These are phyloP conservation scores for Megathymus violae DNA, from an alignment of 1,140 invertebrate species.

Conservation along the genomic window DNA sequence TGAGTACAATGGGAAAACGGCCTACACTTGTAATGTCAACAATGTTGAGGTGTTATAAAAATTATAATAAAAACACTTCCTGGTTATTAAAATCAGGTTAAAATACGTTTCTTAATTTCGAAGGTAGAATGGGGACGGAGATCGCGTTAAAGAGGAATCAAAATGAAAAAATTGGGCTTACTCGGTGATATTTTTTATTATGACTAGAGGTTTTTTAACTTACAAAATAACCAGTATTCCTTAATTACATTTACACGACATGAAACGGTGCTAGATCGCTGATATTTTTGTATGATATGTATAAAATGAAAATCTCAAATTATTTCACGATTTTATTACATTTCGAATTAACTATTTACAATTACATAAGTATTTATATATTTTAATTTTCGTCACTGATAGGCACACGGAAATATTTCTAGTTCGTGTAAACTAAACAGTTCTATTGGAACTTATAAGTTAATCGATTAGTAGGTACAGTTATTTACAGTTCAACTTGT, in stretches of 20 bases:
- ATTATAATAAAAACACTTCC: too few relatives aligned
- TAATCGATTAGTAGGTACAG: constrained; percentile 54
- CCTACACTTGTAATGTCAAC: too few relatives aligned
- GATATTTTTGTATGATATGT: constrained; percentile 78
- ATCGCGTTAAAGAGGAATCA: not conserved
- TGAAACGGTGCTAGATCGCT: constrained; percentile 52
- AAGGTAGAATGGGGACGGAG: too few relatives aligned
- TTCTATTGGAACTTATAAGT: constrained; percentile 40
- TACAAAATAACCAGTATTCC: constrained; percentile 77
- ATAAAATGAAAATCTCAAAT: constrained; percentile 79
- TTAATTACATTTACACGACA: constrained; percentile 71
- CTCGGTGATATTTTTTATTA: constrained; percentile 80
- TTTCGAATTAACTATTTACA: constrained; percentile 65
- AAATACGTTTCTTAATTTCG: too few relatives aligned
- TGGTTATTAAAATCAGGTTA: too few relatives aligned
- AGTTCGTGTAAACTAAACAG: constrained; percentile 58
- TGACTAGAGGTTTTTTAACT: constrained; percentile 82
- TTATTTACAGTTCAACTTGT: constrained; percentile 64
- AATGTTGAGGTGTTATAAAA: too few relatives aligned
- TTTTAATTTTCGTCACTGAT: constrained; percentile 49
- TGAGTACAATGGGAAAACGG: too few relatives aligned
- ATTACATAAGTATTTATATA: constrained; percentile 46
- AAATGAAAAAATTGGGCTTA: constrained; percentile 46
- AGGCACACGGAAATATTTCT: constrained; percentile 72
- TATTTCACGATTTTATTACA: constrained; percentile 47